Evolutionary conservation across 2,113 vertebrate species (phyloP).

Genomic region (Sorex araneus): DNA sequence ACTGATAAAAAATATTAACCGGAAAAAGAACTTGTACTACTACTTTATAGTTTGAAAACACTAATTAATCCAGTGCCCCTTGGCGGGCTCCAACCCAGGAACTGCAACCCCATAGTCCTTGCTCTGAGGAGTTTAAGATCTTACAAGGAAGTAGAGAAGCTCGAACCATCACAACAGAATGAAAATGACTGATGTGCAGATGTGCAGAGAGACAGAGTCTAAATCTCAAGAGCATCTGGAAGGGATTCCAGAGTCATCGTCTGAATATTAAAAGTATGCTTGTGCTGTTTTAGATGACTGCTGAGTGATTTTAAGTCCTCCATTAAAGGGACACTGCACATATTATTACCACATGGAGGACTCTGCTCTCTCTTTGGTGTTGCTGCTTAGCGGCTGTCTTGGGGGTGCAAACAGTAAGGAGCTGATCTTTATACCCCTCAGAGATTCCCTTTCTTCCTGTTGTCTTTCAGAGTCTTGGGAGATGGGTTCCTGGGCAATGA

Average conservation of each 20-base stretch:
- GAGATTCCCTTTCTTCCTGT: not conserved
- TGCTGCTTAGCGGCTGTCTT: slow-evolving; percentile 75
- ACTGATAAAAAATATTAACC: slow-evolving; percentile 22
- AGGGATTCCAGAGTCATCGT: not conserved
- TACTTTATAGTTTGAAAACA: slow-evolving; percentile 14
- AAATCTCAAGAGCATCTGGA: not conserved
- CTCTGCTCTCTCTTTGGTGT: slow-evolving; percentile 79
- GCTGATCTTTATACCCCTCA: not conserved
- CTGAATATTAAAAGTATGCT: not conserved
- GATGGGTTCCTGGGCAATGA: not conserved
- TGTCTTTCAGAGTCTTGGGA: not conserved
- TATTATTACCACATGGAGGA: slow-evolving; percentile 78
- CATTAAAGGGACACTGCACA: slow-evolving; percentile 68
- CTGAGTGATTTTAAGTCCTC: slow-evolving; percentile 76
- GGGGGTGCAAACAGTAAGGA: slow-evolving; percentile 54
- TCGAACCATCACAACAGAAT: not conserved
- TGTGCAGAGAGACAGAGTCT: not conserved
- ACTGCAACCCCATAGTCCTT: not conserved
- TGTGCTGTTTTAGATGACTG: not conserved
- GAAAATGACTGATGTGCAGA: not conserved
- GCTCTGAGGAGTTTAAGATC: not conserved
- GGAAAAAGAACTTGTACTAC: not conserved
- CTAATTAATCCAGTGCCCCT: slow-evolving; percentile 16
- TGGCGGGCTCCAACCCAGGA: not conserved
- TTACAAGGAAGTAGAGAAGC: not conserved